phyloP scores from a whole-genome alignment of 2,797 vertebrate genomes.

The Characodon lateralis region DNA sequence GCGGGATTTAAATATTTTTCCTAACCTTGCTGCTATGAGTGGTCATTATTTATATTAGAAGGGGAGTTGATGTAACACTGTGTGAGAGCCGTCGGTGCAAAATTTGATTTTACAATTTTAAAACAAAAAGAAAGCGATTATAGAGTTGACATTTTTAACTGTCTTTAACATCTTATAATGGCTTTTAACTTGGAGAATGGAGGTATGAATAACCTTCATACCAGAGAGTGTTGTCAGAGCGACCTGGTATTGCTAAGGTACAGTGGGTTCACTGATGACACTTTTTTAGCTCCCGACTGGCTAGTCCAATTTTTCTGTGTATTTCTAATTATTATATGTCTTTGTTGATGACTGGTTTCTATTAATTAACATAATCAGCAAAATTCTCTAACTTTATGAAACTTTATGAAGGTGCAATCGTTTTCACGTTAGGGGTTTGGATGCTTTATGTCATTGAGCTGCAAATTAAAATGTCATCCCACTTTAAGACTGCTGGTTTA shows the following conservation, averaged over 20 bases:
- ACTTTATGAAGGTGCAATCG: neutral
- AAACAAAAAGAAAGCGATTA: neutral
- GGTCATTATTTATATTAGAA: neutral
- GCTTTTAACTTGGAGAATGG: neutral
- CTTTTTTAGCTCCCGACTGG: neutral
- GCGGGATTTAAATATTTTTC: too few relatives aligned
- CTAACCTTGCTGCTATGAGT: too few relatives aligned
- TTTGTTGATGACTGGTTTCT: neutral
- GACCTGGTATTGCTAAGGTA: too few relatives aligned
- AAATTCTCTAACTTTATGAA: neutral
- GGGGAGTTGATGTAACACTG: neutral
- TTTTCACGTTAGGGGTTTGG: neutral
- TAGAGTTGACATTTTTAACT: neutral
- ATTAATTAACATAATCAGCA: neutral
- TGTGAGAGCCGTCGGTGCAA: neutral
- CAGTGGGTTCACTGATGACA: neutral
- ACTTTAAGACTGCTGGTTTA: neutral
- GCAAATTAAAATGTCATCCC: neutral
- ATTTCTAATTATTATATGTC: neutral
- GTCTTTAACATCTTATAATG: neutral
- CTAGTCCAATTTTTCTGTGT: neutral
- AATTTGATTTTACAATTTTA: neutral
- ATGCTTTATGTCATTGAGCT: neutral
- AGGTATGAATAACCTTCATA: neutral
- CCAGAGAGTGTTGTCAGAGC: neutral